Evolutionary conservation across 1,140 invertebrate genomes (phyloP), one percentile per base, ranked within the genome.

Genomic region (Pseudachorutes palmiensis): DNA sequence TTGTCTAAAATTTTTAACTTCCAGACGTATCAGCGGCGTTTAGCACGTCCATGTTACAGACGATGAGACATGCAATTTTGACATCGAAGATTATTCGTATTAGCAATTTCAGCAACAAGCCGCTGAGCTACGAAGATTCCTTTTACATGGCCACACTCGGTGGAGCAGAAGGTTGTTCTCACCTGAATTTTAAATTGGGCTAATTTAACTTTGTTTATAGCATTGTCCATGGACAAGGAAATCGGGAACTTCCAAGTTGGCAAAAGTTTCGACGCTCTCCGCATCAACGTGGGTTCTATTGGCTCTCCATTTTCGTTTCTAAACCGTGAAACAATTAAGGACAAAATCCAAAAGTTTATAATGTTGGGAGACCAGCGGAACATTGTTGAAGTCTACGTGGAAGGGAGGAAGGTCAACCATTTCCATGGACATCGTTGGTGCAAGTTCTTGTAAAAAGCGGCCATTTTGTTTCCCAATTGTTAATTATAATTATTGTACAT

Each of bases 121-220:
- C 85, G 3, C 72, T 95, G 1, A 83, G 82, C 67, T 91, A 87
- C 77, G 83, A 83, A 68, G 88, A 94, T 74, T 89, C 84, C 0
- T 88, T 95, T 75, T 87, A 87, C 77, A 79, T 94, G 61, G 91
- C 91, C 24, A 95, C 92, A 9, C 76, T 92, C 41, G 92, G 91
- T 30, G 90, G 92, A 14, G 90, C 91, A 69, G 82, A 84, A 83
- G 91, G 70, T 71, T 58, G 33, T 59, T 65, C 30, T 22, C n/a
- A 57, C 12, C 26, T 26, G 16, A 57, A 65, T 3, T 3, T 45
- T 48, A 26, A 55, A 12, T 41, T 45, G 33, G 19, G 41, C 12
- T 64, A 64, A 55, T 30, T 64, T 55, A 19, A 0, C 59, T 48
- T 45, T 45, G 48, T 62, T 1, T 36, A n/a, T 76, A 91, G 91